phyloP scores from a whole-genome alignment of 1,140 invertebrate species.

The Frieseomelitta varia region DNA sequence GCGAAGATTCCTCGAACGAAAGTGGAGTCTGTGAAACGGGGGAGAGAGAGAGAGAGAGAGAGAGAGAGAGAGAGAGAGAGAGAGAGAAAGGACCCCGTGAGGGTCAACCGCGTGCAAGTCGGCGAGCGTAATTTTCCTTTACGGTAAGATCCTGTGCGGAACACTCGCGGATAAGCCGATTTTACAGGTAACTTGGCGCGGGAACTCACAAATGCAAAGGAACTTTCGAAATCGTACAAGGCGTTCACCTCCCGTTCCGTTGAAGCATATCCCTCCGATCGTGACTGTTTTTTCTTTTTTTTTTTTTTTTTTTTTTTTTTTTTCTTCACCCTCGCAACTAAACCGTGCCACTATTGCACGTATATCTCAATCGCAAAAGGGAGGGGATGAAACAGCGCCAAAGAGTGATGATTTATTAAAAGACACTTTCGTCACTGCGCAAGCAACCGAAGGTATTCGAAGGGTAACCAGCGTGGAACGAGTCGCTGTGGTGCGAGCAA shows the following conservation, averaged over 20 bases:
- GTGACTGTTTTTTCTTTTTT: no score
- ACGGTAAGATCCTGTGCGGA: slow-evolving; percentile 38
- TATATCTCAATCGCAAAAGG: no score
- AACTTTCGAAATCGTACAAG: not conserved
- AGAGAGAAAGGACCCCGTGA: slow-evolving; percentile 59
- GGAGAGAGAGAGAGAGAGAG: not conserved
- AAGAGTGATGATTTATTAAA: no score
- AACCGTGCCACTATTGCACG: no score
- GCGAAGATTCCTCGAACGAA: slow-evolving; percentile 43
- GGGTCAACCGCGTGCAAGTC: slow-evolving; percentile 70
- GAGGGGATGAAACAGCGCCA: no score
- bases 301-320: no score
- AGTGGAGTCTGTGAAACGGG: not conserved
- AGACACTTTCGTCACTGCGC: no score
- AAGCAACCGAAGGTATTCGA: no score
- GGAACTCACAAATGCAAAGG: slow-evolving; percentile 52
- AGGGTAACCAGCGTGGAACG: not conserved
- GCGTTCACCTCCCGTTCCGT: not conserved
- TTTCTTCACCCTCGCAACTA: not conserved
- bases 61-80: slow-evolving; percentile 8
- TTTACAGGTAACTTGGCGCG: slow-evolving; percentile 52
- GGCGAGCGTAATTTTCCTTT: slow-evolving; percentile 65
- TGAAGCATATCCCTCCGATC: slow-evolving; percentile 13
- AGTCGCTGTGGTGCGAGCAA: not conserved
- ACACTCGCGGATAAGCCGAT: slow-evolving; percentile 68